Percentiles rank a stretch among this genome's conserved stretches.
phyloP scores from a whole-genome alignment of 2,797 vertebrate genomes.

The Eidolon dupreanum region DNA sequence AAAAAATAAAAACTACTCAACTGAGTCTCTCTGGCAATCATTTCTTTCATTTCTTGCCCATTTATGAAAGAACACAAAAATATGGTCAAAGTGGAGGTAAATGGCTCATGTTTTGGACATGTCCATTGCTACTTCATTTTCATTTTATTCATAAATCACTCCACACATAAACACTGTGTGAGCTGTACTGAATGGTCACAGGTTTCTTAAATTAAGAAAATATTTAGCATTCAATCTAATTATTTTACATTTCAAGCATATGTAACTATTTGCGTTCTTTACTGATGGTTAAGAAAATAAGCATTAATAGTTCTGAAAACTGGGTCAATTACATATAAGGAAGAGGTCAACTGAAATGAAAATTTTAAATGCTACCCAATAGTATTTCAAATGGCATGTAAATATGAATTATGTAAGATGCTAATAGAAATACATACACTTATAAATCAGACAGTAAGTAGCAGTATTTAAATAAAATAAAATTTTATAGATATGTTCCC shows the following conservation, averaged over 20 bases:
- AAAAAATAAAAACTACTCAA: constrained; percentile 40
- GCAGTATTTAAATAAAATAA: constrained; percentile 47
- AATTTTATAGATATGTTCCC: background rate
- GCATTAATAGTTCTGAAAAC: constrained; percentile 37
- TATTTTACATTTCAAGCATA: constrained; percentile 10
- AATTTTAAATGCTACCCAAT: background rate
- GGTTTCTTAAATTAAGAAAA: constrained; percentile 52
- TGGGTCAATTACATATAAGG: constrained; percentile 37
- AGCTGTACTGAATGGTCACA: background rate
- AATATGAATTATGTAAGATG: background rate
- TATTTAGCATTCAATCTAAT: constrained; percentile 5
- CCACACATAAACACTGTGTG: background rate
- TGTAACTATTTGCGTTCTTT: constrained; percentile 15
- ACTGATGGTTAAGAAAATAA: constrained; percentile 28
- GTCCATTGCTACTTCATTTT: background rate
- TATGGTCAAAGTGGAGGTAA: background rate
- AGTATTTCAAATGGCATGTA: constrained; percentile 2
- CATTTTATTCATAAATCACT: constrained; percentile 44
- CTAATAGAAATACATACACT: background rate
- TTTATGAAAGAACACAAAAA: background rate
- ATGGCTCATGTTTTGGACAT: background rate
- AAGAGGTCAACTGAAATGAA: constrained; percentile 51
- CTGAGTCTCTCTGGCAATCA: background rate
- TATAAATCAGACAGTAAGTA: background rate
- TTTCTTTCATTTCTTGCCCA: constrained; percentile 28